Evolutionary conservation across 2,113 vertebrate genomes (phyloP).

Genomic region (Pholis gunnellus): DNA sequence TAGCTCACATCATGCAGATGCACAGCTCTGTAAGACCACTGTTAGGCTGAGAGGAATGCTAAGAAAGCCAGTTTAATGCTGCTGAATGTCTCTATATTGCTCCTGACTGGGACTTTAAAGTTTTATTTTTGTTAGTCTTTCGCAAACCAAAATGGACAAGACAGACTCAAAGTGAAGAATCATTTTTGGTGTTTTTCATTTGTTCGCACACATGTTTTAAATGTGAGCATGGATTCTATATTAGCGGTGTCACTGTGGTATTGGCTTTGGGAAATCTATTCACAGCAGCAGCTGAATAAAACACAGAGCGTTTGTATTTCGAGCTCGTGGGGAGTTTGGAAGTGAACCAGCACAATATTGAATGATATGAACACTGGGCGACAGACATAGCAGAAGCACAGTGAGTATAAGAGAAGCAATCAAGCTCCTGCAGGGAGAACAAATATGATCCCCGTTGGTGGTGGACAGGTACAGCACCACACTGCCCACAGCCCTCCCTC

Average conservation of each 20-base stretch:
- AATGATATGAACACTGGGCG: slow-evolving; percentile 23
- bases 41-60: background rate
- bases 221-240: slow-evolving; percentile 22
- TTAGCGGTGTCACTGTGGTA: slow-evolving; percentile 13
- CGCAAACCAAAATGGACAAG: background rate
- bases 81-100: background rate
- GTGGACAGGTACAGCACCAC: slow-evolving; percentile 34
- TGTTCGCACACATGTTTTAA: slow-evolving; percentile 7
- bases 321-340: slow-evolving; percentile 30
- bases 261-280: slow-evolving; percentile 33
- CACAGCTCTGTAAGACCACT: background rate
- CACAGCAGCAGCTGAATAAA: slow-evolving; percentile 28
- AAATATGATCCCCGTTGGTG: slow-evolving; percentile 16
- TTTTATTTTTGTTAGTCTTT: slow-evolving; percentile 16
- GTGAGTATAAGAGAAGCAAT: slow-evolving; percentile 1
- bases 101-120: background rate
- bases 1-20: background rate
- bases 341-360: slow-evolving; percentile 31
- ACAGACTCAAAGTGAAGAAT: background rate
- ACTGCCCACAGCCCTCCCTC: slow-evolving; percentile 3
- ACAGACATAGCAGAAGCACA: background rate
- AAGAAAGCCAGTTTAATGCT: background rate
- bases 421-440: slow-evolving; percentile 21
- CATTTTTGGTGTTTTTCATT: slow-evolving; percentile 11
- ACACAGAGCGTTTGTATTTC: slow-evolving; percentile 10